phyloP scores from a whole-genome alignment of 2,888 invertebrate genomes.

The Aphidoletes aphidimyza region DNA sequence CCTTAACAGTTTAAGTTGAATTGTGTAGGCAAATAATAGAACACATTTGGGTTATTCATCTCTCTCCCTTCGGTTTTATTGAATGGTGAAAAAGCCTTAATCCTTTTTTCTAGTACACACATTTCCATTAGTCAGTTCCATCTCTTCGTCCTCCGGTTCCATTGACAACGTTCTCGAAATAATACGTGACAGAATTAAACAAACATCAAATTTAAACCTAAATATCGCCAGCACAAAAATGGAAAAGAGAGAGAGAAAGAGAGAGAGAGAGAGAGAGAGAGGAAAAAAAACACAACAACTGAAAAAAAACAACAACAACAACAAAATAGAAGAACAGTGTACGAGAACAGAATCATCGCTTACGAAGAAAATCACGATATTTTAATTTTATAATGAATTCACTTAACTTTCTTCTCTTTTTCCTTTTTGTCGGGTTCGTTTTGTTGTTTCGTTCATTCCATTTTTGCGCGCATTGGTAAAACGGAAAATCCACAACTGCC shows the following conservation, averaged over 20 bases:
- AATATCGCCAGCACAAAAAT: too few species aligned
- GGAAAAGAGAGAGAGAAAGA: too few species aligned
- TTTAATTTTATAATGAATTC: constrained; percentile 51
- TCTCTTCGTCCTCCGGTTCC: background rate
- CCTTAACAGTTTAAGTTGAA: too few species aligned
- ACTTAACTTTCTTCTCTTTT: constrained; percentile 44
- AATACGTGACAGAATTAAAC: constrained; percentile 25
- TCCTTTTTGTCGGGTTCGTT: background rate
- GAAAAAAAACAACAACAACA: too few species aligned
- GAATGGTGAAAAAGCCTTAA: background rate
- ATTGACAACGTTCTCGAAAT: constrained; percentile 26
- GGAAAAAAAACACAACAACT: too few species aligned
- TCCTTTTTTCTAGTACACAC: background rate
- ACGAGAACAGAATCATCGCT: constrained; percentile 7
- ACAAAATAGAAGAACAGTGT: too few species aligned
- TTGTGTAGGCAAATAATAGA: background rate
- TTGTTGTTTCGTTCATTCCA: too few species aligned
- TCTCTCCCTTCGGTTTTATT: too few species aligned
- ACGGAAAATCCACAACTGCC: constrained; percentile 34
- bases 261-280: too few species aligned
- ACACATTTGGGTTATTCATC: background rate
- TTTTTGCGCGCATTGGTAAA: too few species aligned
- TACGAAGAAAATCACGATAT: constrained; percentile 24
- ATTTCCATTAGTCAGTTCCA: background rate
- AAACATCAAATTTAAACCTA: background rate